These are phyloP conservation scores for Crocallis elinguaria DNA, from an alignment of 2,888 invertebrate species.

Conservation along the genomic window DNA sequence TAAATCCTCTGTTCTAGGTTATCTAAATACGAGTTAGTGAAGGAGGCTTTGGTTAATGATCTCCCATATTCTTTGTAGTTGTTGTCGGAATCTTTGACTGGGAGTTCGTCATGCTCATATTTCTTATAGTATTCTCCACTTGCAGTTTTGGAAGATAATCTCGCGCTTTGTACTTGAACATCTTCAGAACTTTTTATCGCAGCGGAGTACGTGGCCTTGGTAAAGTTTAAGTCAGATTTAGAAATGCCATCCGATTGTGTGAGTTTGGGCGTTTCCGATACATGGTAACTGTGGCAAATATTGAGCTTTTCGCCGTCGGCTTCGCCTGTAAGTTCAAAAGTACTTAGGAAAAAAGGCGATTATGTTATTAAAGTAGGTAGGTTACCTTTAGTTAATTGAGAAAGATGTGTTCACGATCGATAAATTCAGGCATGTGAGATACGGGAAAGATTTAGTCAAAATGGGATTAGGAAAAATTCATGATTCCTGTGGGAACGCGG, in stretches of 20 bases:
- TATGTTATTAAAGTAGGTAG: too few species aligned
- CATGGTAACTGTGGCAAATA: conserved; percentile 25
- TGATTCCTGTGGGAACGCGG: too few species aligned
- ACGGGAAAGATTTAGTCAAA: too few species aligned
- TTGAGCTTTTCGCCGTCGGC: conserved; percentile 9
- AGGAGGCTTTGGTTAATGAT: conserved; percentile 35
- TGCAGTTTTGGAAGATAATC: not conserved
- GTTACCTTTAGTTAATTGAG: too few species aligned
- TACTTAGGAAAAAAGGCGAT: not conserved
- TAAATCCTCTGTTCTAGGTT: conserved; percentile 62
- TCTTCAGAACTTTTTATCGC: not conserved
- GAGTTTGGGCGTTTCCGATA: conserved; percentile 7
- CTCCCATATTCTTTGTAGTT: conserved; percentile 15
- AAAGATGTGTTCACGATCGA: too few species aligned
- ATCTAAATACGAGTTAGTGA: conserved; percentile 65
- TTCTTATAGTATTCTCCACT: conserved; percentile 62
- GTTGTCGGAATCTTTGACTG: conserved; percentile 59
- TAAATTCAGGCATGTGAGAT: too few species aligned
- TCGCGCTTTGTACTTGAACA: not conserved
- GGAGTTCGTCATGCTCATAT: conserved; percentile 65
- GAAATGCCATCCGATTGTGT: conserved; percentile 8
- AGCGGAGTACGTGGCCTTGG: not conserved
- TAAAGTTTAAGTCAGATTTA: conserved; percentile 26
- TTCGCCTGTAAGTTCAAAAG: conserved; percentile 19
- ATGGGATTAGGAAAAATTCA: too few species aligned